phyloP scores from a whole-genome alignment of 2,888 invertebrate species.

The Drosophila robusta region DNA sequence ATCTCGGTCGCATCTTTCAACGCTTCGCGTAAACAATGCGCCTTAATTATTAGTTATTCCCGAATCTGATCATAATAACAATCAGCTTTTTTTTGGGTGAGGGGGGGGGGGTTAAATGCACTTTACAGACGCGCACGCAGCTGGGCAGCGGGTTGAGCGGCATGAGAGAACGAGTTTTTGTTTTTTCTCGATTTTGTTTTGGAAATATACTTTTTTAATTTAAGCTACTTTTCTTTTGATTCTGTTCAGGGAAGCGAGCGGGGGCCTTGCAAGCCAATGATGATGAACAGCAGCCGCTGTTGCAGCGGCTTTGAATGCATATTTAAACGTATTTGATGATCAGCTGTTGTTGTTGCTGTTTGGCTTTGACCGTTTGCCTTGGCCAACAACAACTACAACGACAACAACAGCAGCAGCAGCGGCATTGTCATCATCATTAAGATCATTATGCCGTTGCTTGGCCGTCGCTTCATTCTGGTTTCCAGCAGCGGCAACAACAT shows the following conservation, averaged over 20 bases:
- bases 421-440: slow-evolving; percentile 54
- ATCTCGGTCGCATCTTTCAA: slow-evolving; percentile 40
- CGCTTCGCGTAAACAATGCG: slow-evolving; percentile 60
- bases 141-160: slow-evolving; percentile 1
- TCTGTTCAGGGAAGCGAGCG: background rate
- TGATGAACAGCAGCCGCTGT: slow-evolving; percentile 23
- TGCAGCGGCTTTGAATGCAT: slow-evolving; percentile 35
- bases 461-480: slow-evolving; percentile 54
- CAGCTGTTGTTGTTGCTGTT: slow-evolving; percentile 35
- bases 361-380: slow-evolving; percentile 18
- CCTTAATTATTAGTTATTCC: slow-evolving; percentile 73
- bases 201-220: slow-evolving; percentile 53
- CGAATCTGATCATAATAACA: slow-evolving; percentile 67
- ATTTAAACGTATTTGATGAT: slow-evolving; percentile 51
- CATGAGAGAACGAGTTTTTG: slow-evolving; percentile 43
- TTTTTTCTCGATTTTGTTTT: slow-evolving; percentile 29
- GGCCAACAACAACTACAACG: slow-evolving; percentile 11
- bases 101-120: slow-evolving; percentile 39
- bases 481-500: slow-evolving; percentile 55
- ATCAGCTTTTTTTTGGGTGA: slow-evolving; percentile 31
- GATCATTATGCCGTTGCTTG: slow-evolving; percentile 53
- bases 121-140: slow-evolving; percentile 38
- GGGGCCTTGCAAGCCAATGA: slow-evolving; percentile 2
- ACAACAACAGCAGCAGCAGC: slow-evolving; percentile 9
- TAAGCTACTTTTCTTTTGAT: slow-evolving; percentile 61